Base-by-base conservation (phyloP, 2,797 vertebrate genomes). In the Chiroxiphia lanceolata region DNA sequence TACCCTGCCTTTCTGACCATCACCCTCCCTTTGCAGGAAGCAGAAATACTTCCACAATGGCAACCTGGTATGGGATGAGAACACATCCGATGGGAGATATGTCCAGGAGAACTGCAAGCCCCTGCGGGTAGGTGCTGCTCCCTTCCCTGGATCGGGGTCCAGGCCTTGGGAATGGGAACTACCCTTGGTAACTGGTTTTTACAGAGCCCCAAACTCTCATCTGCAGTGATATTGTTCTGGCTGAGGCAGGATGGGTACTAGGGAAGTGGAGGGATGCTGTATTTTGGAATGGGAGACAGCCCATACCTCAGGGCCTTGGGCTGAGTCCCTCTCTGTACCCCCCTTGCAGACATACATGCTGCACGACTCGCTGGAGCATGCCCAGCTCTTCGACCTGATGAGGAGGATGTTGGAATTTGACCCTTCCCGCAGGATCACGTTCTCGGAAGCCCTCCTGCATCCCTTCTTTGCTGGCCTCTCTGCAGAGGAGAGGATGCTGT, bases 31-130 rank as follows among this genome's bases (percentile, higher is more conserved):
- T 25, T 74, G 36, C 88, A 98, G 98, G 95, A 98, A 98, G 89
- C 98, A 98, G n/a, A 98, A 98, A 31, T 98, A 98, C 47, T 98
- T 98, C 96, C 98, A 98, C 93, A 98, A 98, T 3, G 98, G 98
- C 44, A 97, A 89, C 85, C 95, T 98, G 94, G 97, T 98, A 9
- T 98, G 98, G 98, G 98, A 98, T 70, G 98, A 98, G 87, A 98
- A 97, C 94, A 98, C 98, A 0, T 98, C 98, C 0, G 98, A 98
- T 0, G 98, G 98, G 51, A 96, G 98, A 91, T 98, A 98, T 0
- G 98, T 98, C 74, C 98, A 98, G 87, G 98, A 98, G 94, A 98
- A 98, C 96, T 98, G 98, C 97, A 98, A 98, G 68, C 98, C 98
- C 57, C 90, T 98, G 78, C 95, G 96, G 97, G 98, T 98, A 94